Percentiles rank a stretch among this genome's conserved stretches.
These are phyloP conservation scores for Anguilla japonica DNA, from an alignment of 2,113 vertebrate genomes.

Conservation along the genomic window DNA sequence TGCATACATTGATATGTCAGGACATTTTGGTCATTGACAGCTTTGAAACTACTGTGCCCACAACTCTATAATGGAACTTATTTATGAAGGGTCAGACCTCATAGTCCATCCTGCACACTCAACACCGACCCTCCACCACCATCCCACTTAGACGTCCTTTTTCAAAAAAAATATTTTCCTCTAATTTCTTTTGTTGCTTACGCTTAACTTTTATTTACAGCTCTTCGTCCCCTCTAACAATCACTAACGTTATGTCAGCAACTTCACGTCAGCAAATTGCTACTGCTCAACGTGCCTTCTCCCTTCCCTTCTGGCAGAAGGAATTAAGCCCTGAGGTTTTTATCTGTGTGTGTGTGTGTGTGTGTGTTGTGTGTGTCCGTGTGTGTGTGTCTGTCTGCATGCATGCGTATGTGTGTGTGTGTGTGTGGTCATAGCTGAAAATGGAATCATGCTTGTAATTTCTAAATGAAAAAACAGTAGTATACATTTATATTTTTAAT, in stretches of 20 bases:
- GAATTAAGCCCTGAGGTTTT: too few species aligned
- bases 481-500: background rate
- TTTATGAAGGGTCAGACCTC: background rate
- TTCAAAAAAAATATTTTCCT: background rate
- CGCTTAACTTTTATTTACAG: background rate
- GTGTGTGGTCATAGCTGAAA: background rate
- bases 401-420: background rate
- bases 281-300: too few species aligned
- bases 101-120: background rate
- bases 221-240: background rate
- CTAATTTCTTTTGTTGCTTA: background rate
- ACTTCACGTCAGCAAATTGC: background rate
- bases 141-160: background rate
- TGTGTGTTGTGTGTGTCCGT: too few species aligned
- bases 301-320: too few species aligned
- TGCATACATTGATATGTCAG: background rate
- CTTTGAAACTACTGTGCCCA: too few species aligned
- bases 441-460: background rate
- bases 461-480: background rate
- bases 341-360: too few species aligned
- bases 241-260: background rate
- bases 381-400: too few species aligned
- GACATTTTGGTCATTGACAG: too few species aligned
- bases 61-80: background rate
- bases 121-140: too few species aligned